phyloP scores from a whole-genome alignment of 1,140 invertebrate genomes.

The Zaprionus gabonicus region DNA sequence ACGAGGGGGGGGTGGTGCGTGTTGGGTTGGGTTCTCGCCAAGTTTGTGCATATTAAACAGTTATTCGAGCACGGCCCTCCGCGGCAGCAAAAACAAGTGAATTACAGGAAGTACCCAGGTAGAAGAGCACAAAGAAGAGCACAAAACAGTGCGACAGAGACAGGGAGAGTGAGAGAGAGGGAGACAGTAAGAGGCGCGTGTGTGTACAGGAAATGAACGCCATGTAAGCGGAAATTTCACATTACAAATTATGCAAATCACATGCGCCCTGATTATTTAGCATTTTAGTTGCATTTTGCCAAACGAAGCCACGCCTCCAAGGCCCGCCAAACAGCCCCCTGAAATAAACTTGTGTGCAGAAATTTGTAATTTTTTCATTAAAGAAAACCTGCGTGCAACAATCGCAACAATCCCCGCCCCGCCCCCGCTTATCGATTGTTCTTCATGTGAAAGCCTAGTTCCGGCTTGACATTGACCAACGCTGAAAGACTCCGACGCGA shows the following conservation, averaged over 20 bases:
- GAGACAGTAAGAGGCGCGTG: slow-evolving; percentile 12
- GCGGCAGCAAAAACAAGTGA: slow-evolving; percentile 25
- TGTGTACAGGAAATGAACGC: slow-evolving; percentile 69
- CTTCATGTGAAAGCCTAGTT: neutral
- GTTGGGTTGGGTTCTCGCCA: slow-evolving; percentile 10
- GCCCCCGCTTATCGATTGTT: neutral
- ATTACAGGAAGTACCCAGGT: slow-evolving; percentile 8
- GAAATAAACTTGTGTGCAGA: neutral
- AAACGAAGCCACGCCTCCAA: slow-evolving; percentile 31
- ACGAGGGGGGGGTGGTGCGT: neutral
- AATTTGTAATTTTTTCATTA: neutral
- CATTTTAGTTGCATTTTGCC: slow-evolving; percentile 48
- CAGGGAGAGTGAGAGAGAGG: too few relatives aligned
- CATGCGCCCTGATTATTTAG: slow-evolving; percentile 75
- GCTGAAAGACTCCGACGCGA: neutral
- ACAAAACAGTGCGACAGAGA: neutral
- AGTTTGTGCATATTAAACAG: slow-evolving; percentile 76
- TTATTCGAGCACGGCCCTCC: slow-evolving; percentile 58
- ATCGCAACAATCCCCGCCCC: neutral
- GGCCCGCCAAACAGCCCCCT: neutral
- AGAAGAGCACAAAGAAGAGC: neutral
- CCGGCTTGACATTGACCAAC: slow-evolving; percentile 8
- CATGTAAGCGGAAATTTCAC: slow-evolving; percentile 77
- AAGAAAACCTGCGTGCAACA: neutral
- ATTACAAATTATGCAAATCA: slow-evolving; percentile 78